Conservation (phyloP, 2,797 vertebrate genomes). For the Premnoplex brunnescens region DNA sequence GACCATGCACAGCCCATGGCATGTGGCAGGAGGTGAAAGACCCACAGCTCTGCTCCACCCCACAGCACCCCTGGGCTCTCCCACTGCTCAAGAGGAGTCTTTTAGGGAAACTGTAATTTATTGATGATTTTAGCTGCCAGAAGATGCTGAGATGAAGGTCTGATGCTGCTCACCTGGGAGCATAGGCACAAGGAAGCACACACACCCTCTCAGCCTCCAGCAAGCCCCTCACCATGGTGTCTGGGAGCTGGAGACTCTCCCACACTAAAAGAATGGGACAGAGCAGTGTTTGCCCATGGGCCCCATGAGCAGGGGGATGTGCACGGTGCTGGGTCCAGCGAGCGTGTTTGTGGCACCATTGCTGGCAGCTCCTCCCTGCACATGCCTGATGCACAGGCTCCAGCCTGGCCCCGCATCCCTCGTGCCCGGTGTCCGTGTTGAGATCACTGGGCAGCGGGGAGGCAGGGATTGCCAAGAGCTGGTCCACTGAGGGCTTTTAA, state of each 20-base stretch:
- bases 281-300: not conserved
- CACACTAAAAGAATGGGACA: not conserved
- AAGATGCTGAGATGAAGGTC: not conserved
- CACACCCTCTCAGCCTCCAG: not conserved
- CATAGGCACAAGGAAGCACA: not conserved
- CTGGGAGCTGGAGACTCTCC: not conserved
- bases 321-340: not conserved
- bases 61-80: not conserved
- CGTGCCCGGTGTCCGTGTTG: not conserved
- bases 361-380: not conserved
- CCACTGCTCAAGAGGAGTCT: not conserved
- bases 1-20: accelerated
- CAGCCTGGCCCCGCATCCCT: not conserved
- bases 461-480: not conserved
- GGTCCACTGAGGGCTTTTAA: slow-evolving; percentile 21
- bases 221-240: not conserved
- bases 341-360: not conserved
- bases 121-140: not conserved
- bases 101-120: not conserved
- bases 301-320: not conserved
- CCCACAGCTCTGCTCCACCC: not conserved
- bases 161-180: not conserved
- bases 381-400: not conserved
- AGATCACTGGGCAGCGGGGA: not conserved
- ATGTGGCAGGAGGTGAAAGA: not conserved